These are phyloP conservation scores for Spheniscus mendiculus DNA, from an alignment of 2,113 vertebrate genomes.

Conservation along the genomic window DNA sequence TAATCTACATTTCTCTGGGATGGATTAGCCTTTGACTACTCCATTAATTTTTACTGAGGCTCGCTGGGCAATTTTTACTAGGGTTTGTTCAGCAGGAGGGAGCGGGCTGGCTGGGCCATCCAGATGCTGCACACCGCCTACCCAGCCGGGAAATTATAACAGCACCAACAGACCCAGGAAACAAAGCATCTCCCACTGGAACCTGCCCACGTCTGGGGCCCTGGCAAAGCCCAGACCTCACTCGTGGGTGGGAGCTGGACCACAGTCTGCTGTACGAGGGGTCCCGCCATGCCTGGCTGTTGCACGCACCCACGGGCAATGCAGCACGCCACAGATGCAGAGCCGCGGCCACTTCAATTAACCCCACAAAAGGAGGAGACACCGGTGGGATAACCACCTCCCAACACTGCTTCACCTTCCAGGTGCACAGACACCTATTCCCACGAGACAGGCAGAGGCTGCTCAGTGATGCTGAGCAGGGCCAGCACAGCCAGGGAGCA, in stretches of 20 bases:
- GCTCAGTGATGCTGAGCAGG: background rate
- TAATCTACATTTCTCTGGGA: background rate
- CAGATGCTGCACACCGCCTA: background rate
- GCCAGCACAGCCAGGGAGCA: background rate
- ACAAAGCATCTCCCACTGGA: background rate
- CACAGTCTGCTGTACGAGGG: fast-evolving
- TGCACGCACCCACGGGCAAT: fast-evolving
- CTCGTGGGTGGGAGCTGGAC: fast-evolving
- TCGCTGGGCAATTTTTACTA: background rate
- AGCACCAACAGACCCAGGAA: background rate
- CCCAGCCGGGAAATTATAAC: background rate
- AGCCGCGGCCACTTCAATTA: fast-evolving
- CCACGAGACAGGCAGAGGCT: background rate
- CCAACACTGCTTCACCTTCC: background rate
- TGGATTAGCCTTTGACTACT: background rate
- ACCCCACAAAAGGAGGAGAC: background rate
- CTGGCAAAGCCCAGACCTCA: background rate
- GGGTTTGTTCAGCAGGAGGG: background rate
- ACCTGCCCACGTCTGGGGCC: background rate
- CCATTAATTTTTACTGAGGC: background rate
- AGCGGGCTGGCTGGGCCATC: background rate
- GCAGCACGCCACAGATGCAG: fast-evolving
- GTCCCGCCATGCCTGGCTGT: background rate
- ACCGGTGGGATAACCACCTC: fast-evolving
- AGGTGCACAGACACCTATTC: fast-evolving